Evolutionary conservation across 2,797 vertebrate species (phyloP).

Genomic region (Pempheris klunzingeri): DNA sequence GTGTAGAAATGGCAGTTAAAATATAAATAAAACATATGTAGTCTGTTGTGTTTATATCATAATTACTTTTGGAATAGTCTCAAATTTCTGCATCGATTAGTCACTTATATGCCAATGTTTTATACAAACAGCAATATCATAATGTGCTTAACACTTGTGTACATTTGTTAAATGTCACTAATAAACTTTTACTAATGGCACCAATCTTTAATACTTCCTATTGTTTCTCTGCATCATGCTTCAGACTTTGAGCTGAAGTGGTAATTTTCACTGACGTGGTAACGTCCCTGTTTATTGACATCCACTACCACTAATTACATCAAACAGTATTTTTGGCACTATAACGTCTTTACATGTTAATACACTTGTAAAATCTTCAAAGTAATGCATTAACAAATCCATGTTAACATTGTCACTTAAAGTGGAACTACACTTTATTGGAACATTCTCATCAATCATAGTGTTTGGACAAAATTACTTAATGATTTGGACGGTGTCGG

Average conservation of each 20-base stretch:
- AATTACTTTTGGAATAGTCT: background rate
- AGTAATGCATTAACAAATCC: background rate
- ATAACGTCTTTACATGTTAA: background rate
- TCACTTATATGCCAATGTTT: background rate
- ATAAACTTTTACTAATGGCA: background rate
- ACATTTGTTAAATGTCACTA: background rate
- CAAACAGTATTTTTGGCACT: background rate
- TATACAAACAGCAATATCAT: background rate
- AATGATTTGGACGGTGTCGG: slow-evolving; percentile 6
- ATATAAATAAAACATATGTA: background rate
- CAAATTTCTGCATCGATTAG: background rate
- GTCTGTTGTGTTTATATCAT: background rate
- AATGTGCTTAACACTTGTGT: background rate
- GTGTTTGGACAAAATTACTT: slow-evolving; percentile 9
- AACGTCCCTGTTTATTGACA: background rate
- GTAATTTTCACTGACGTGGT: background rate
- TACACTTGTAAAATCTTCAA: background rate
- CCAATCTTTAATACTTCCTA: background rate
- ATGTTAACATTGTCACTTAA: background rate
- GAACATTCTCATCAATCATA: slow-evolving; percentile 13
- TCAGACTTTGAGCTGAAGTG: background rate
- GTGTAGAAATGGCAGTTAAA: background rate
- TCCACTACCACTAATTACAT: background rate
- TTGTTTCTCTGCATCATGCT: background rate
- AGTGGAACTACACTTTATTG: background rate